A percentile compares a stretch with the other conserved stretches of the same genome.
Conservation (phyloP, 1,140 invertebrate species). For the Heliothis subflexa region DNA sequence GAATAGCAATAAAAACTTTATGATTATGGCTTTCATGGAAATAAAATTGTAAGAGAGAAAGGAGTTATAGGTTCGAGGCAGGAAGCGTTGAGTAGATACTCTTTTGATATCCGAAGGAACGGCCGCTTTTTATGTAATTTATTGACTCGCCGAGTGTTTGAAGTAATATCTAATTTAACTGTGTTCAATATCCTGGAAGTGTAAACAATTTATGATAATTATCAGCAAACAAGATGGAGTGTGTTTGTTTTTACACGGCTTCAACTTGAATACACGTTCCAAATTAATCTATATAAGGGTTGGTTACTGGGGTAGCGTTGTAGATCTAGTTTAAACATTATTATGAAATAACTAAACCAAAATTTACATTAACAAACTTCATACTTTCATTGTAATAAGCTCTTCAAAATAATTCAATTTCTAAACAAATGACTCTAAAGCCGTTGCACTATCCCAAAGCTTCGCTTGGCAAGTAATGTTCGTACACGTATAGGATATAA, state of each 20-base stretch:
- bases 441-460: background rate
- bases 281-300: background rate
- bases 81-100: slow-evolving; percentile 51
- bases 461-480: slow-evolving; percentile 9
- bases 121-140: slow-evolving; percentile 45
- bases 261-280: slow-evolving; percentile 1
- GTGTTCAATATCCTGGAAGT: slow-evolving; percentile 29
- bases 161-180: slow-evolving; percentile 26
- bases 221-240: slow-evolving; percentile 2
- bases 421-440: background rate
- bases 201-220: slow-evolving; percentile 28
- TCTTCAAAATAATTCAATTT: background rate
- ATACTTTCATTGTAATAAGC: too few relatives aligned
- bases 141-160: slow-evolving; percentile 35
- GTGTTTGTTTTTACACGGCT: background rate
- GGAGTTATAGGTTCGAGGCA: slow-evolving; percentile 59
- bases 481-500: slow-evolving; percentile 22
- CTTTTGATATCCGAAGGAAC: slow-evolving; percentile 50
- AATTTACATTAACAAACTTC: too few relatives aligned
- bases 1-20: slow-evolving; percentile 82
- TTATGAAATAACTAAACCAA: too few relatives aligned
- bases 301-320: too few relatives aligned
- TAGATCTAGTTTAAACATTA: background rate
- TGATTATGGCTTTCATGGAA: slow-evolving; percentile 78
- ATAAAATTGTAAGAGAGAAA: slow-evolving; percentile 76